Evolutionary conservation across 2,797 vertebrate species (phyloP).

Genomic region (Cichlasoma orientale): DNA sequence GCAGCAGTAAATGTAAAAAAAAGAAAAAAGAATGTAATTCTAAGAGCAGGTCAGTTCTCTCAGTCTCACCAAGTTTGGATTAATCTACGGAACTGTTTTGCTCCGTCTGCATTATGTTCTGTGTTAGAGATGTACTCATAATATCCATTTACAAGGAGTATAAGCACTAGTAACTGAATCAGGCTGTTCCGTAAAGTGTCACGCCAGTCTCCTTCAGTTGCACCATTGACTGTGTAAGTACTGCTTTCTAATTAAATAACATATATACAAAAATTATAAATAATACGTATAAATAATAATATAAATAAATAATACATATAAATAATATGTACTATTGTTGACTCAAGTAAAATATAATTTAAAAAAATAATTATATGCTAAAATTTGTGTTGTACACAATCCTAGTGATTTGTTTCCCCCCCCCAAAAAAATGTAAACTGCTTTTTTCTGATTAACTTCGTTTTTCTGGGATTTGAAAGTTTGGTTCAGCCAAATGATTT

Average conservation of each 20-base stretch:
- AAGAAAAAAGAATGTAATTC: conserved; percentile 10
- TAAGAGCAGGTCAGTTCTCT: not conserved
- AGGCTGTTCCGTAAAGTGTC: too few species aligned
- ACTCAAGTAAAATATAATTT: not conserved
- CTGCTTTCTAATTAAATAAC: not conserved
- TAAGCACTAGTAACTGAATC: too few species aligned
- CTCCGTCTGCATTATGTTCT: not conserved
- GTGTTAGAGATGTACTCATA: not conserved
- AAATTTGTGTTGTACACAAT: not conserved
- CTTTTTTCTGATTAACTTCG: not conserved
- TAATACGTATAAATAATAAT: too few species aligned
- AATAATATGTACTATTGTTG: not conserved
- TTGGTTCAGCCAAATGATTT: not conserved
- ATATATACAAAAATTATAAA: too few species aligned
- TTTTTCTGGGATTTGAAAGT: not conserved
- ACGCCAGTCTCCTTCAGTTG: not conserved
- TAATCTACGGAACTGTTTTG: not conserved
- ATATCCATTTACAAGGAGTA: not conserved
- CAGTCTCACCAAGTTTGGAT: not conserved
- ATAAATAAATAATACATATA: too few species aligned
- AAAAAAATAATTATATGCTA: not conserved
- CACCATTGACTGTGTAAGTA: not conserved
- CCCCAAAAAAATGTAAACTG: too few species aligned
- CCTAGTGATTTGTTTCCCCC: not conserved
- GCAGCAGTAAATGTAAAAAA: not conserved